Conservation (phyloP, 2,797 vertebrate genomes). For the Anguilla anguilla region DNA sequence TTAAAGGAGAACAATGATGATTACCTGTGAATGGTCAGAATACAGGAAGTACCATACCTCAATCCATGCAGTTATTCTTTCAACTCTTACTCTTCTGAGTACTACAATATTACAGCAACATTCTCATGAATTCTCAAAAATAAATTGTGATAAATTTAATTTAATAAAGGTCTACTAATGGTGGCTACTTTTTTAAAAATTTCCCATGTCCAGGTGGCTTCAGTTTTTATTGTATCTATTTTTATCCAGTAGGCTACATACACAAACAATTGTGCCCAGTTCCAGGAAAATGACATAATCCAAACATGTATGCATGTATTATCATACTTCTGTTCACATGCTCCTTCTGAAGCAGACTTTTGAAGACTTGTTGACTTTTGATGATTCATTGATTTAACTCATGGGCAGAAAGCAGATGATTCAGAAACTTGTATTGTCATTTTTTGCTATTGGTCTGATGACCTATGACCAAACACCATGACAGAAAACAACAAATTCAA, state of each 20-base stretch:
- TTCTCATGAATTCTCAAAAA: not conserved
- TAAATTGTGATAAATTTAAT: not conserved
- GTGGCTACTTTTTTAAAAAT: too few relatives aligned
- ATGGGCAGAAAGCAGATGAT: constrained; percentile 10
- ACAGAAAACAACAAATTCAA: not conserved
- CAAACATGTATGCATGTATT: not conserved
- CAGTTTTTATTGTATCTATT: not conserved
- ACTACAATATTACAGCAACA: not conserved
- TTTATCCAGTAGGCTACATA: not conserved
- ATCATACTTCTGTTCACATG: not conserved
- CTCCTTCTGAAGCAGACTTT: not conserved
- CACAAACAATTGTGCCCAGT: not conserved
- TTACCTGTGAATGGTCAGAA: not conserved
- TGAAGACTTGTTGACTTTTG: not conserved
- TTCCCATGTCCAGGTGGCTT: not conserved
- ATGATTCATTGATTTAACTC: not conserved
- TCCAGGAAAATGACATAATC: not conserved
- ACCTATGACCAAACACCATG: constrained; percentile 7
- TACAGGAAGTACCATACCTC: not conserved
- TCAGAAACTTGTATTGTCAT: not conserved
- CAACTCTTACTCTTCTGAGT: not conserved
- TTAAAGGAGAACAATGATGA: not conserved
- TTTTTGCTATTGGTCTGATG: not conserved
- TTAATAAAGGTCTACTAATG: not conserved
- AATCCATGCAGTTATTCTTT: not conserved